Conservation (phyloP, 2,888 invertebrate genomes). For the Leucophenga maculata region DNA sequence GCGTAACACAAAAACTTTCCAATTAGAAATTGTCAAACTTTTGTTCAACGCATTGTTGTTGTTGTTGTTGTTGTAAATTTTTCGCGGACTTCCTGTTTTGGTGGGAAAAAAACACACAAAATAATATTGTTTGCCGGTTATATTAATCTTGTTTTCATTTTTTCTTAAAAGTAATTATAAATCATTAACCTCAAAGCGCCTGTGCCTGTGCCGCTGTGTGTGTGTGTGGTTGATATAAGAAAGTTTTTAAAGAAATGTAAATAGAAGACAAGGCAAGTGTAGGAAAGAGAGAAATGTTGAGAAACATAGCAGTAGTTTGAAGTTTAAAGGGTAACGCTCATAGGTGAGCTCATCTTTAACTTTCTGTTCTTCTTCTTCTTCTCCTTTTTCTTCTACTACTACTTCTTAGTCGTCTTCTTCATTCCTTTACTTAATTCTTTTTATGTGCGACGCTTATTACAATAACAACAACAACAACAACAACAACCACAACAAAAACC, state of each 20-base stretch:
- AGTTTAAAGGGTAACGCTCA: too few species aligned
- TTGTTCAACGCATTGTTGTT: slow-evolving; percentile 44
- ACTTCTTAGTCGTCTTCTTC: slow-evolving; percentile 17
- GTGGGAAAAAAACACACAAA: too few species aligned
- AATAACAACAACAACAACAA: slow-evolving; percentile 43
- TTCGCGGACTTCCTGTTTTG: too few species aligned
- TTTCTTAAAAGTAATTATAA: background rate
- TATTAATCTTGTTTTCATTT: slow-evolving; percentile 1
- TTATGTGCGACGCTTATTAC: slow-evolving; percentile 32
- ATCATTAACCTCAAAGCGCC: background rate
- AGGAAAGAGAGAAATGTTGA: too few species aligned
- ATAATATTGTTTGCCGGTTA: background rate
- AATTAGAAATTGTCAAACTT: slow-evolving; percentile 63
- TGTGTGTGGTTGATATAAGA: too few species aligned
- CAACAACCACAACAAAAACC: slow-evolving; percentile 37
- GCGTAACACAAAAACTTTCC: slow-evolving; percentile 57
- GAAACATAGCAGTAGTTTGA: too few species aligned
- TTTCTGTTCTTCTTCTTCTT: slow-evolving; percentile 15
- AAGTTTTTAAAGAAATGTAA: too few species aligned
- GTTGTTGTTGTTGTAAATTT: slow-evolving; percentile 46
- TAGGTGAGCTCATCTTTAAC: background rate
- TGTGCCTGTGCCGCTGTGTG: too few species aligned
- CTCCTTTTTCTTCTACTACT: too few species aligned
- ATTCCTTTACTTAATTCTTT: slow-evolving; percentile 1
- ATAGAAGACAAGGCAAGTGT: too few species aligned